Percentiles rank a stretch among this genome's conserved stretches.
phyloP scores from a whole-genome alignment of 1,140 invertebrate species.

The Araneus ventricosus region DNA sequence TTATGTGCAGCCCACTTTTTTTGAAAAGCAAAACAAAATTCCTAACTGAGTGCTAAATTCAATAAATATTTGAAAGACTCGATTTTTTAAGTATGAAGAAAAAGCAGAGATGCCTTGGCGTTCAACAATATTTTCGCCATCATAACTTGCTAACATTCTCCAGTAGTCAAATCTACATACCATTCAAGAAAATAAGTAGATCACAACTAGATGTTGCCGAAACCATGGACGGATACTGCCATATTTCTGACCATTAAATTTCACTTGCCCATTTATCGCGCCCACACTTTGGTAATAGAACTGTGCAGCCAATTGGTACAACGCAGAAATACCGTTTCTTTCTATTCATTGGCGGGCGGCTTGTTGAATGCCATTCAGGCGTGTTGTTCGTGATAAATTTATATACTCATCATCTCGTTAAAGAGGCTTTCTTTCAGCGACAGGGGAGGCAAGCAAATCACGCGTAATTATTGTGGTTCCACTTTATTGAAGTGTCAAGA shows the following conservation, averaged over 20 bases:
- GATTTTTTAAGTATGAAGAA: neutral
- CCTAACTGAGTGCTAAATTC: neutral
- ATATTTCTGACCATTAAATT: neutral
- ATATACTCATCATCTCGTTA: conserved; percentile 35
- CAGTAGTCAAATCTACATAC: neutral
- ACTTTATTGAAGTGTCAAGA: neutral
- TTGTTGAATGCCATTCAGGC: neutral
- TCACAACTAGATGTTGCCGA: neutral
- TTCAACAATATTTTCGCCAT: neutral
- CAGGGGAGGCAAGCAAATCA: neutral
- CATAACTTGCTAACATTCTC: neutral
- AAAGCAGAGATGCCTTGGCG: too few relatives aligned
- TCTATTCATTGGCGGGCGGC: neutral
- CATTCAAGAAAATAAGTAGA: neutral
- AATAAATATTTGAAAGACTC: neutral
- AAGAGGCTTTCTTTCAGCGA: neutral
- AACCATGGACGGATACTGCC: neutral
- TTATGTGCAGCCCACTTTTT: neutral
- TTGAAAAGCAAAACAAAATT: neutral
- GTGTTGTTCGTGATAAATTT: neutral
- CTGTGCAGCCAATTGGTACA: neutral
- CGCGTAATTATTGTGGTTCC: neutral
- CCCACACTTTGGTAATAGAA: neutral
- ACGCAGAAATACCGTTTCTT: neutral
- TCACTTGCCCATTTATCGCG: neutral